Conservation (phyloP, 53 echinoderm and acorn worm species). For the Holothuria scabra region DNA sequence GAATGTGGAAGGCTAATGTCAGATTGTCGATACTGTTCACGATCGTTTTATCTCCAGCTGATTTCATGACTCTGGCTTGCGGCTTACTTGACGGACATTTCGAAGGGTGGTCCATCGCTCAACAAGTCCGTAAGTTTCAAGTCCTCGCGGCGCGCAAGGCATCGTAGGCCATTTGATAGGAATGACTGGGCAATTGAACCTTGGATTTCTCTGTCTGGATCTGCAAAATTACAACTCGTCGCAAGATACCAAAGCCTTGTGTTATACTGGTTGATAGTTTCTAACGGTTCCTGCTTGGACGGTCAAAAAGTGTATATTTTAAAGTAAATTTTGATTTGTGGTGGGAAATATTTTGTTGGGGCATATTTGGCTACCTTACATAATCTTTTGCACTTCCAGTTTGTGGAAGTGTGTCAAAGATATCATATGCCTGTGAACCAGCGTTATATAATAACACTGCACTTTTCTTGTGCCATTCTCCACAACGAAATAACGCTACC, state of each 20-base stretch:
- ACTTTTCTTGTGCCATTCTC: background rate
- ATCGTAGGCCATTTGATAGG: slow-evolving; percentile 23
- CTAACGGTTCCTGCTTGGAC: slow-evolving; percentile 8
- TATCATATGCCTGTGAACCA: slow-evolving; percentile 35
- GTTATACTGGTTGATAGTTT: slow-evolving; percentile 32
- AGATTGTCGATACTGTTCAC: background rate
- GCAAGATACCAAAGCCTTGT: slow-evolving; percentile 11
- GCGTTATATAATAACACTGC: slow-evolving; percentile 30
- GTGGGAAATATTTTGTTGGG: slow-evolving; percentile 13
- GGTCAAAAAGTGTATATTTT: slow-evolving; percentile 17
- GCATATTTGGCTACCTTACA: slow-evolving; percentile 4
- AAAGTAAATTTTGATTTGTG: slow-evolving; percentile 3
- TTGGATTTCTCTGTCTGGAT: slow-evolving; percentile 42
- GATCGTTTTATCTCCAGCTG: background rate
- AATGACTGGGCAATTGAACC: slow-evolving; percentile 2
- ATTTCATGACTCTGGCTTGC: slow-evolving; percentile 19
- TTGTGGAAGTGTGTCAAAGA: slow-evolving; percentile 38
- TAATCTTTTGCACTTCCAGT: slow-evolving; percentile 15
- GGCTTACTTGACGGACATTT: slow-evolving; percentile 3
- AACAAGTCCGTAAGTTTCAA: background rate
- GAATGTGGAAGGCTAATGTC: background rate
- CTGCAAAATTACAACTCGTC: background rate
- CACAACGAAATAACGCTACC: too few relatives aligned
- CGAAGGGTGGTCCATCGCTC: background rate
- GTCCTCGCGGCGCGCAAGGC: slow-evolving; percentile 22